phyloP scores from a whole-genome alignment of 1,140 invertebrate species.

The Ceratitis capitata region DNA sequence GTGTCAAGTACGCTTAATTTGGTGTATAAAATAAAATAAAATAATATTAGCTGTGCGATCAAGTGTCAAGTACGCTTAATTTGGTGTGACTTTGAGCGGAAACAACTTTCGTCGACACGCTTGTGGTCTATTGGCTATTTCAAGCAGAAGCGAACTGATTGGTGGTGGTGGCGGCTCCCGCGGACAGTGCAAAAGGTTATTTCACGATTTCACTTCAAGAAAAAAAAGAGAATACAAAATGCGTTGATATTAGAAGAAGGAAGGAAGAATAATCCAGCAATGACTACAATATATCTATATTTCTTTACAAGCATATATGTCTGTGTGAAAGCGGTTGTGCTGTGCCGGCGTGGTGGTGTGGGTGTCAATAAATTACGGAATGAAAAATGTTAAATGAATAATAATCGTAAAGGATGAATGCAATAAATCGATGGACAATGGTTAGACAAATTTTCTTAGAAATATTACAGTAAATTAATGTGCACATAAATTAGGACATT shows the following conservation, averaged over 20 bases:
- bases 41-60: conserved; percentile 18
- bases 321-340: neutral
- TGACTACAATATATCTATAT: neutral
- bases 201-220: neutral
- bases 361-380: neutral
- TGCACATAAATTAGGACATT: neutral
- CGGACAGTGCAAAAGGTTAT: neutral
- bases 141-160: too few relatives aligned
- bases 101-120: neutral
- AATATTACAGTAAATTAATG: neutral
- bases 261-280: neutral
- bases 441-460: neutral
- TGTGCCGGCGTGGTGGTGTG: neutral
- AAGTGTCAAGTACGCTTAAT: conserved; percentile 34
- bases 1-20: conserved; percentile 32
- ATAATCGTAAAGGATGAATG: conserved; percentile 1
- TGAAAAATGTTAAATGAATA: conserved; percentile 13
- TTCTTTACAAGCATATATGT: neutral
- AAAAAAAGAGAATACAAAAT: neutral
- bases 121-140: too few relatives aligned
- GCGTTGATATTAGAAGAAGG: neutral
- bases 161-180: neutral
- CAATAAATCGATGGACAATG: neutral
- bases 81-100: conserved; percentile 17
- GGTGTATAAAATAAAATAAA: too few relatives aligned